Evolutionary conservation across 2,113 vertebrate genomes (phyloP).

Genomic region (Chaetops frenatus): DNA sequence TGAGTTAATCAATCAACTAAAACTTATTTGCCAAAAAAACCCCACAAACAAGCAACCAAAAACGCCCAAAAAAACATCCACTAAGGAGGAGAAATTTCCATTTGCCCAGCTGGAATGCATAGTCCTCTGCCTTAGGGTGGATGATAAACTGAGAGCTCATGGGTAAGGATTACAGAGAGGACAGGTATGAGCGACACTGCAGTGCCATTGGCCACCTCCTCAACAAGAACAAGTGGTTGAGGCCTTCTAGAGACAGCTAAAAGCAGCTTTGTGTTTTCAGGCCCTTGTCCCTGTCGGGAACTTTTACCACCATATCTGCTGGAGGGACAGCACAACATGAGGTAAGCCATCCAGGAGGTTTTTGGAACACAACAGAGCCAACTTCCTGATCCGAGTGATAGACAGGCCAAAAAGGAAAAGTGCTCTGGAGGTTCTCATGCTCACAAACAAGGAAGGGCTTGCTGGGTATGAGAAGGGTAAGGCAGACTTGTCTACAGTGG

Average conservation of each 20-base stretch:
- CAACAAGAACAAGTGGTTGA: not conserved
- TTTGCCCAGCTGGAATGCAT: not conserved
- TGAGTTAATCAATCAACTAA: not conserved
- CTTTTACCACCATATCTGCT: not conserved
- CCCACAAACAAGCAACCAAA: not conserved
- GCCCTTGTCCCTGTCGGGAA: not conserved
- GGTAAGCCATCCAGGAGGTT: not conserved
- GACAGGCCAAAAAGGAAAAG: not conserved
- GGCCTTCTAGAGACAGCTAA: not conserved
- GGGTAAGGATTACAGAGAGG: not conserved
- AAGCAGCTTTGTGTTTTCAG: not conserved
- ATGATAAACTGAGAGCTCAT: not conserved
- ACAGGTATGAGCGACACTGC: not conserved
- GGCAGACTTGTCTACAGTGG: not conserved
- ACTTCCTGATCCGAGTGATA: not conserved
- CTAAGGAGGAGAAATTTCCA: not conserved
- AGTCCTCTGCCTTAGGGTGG: not conserved
- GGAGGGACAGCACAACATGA: not conserved
- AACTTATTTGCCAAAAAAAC: not conserved
- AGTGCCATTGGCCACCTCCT: not conserved
- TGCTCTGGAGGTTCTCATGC: not conserved
- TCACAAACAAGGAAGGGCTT: not conserved
- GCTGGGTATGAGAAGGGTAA: not conserved
- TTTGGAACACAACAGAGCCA: not conserved
- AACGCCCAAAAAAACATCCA: not conserved